Conservation (phyloP, 2,797 vertebrate species). For the Girardinus metallicus region DNA sequence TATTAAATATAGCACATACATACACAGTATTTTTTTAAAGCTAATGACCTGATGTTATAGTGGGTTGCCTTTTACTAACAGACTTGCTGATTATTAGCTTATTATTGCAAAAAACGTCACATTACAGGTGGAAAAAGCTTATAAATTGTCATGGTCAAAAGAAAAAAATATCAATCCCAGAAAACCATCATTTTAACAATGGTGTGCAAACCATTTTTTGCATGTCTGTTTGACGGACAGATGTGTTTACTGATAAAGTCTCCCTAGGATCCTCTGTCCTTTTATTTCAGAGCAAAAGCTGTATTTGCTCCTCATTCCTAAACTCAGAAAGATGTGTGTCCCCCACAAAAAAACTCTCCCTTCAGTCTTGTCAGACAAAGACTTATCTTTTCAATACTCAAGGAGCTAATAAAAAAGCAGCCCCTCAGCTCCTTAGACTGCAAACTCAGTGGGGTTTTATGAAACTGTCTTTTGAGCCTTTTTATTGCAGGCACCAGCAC, state of each 20-base stretch:
- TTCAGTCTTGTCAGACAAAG: slow-evolving; percentile 24
- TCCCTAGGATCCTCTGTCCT: neutral
- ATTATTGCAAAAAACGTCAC: no score
- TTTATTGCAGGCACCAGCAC: slow-evolving; percentile 8
- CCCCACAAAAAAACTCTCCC: neutral
- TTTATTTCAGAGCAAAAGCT: slow-evolving; percentile 6
- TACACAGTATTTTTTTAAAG: no score
- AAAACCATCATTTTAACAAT: neutral
- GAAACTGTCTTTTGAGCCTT: slow-evolving; percentile 24
- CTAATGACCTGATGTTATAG: no score
- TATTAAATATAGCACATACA: no score
- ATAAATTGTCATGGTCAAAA: no score
- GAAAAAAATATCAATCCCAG: neutral
- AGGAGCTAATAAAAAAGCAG: slow-evolving; percentile 26
- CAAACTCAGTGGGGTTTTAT: slow-evolving; percentile 27
- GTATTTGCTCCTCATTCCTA: slow-evolving; percentile 6
- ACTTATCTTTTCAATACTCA: slow-evolving; percentile 35
- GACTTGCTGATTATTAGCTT: no score
- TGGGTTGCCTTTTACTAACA: no score
- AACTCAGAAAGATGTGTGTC: neutral
- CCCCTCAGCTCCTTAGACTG: slow-evolving; percentile 14
- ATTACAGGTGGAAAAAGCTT: no score
- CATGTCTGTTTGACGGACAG: neutral
- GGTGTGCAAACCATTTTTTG: neutral
- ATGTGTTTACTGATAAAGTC: neutral